phyloP scores from a whole-genome alignment of 2,113 vertebrate species.

The Pleuronectes platessa region DNA sequence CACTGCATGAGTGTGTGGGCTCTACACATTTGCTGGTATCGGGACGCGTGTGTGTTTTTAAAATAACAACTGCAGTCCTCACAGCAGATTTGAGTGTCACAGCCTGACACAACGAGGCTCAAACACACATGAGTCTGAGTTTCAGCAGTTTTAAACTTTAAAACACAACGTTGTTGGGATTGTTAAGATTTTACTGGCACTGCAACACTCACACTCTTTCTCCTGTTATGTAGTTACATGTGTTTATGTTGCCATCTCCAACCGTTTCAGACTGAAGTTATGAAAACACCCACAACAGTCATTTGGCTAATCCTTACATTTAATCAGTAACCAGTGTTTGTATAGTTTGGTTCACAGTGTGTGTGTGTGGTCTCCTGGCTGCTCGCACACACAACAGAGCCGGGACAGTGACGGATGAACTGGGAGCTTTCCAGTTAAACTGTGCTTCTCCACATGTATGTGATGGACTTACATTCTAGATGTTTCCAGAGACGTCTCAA shows the following conservation, averaged over 20 bases:
- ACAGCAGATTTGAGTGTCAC: slow-evolving; percentile 22
- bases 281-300: neutral
- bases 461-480: neutral
- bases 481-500: neutral
- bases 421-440: neutral
- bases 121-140: no score
- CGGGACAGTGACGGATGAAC: neutral
- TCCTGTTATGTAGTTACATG: neutral
- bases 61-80: slow-evolving; percentile 54
- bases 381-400: neutral
- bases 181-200: no score
- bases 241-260: no score
- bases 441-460: neutral
- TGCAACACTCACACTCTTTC: neutral
- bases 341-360: neutral
- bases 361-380: neutral
- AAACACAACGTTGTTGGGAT: no score
- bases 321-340: neutral
- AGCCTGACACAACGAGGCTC: no score
- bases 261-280: no score
- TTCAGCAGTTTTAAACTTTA: no score
- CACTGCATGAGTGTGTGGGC: neutral
- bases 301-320: neutral
- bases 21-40: slow-evolving; percentile 27
- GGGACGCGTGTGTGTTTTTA: slow-evolving; percentile 20